Evolutionary conservation across 2,113 vertebrate genomes (phyloP), one percentile per base, ranked within the genome.

Genomic region (Mionectes macconnelli): DNA sequence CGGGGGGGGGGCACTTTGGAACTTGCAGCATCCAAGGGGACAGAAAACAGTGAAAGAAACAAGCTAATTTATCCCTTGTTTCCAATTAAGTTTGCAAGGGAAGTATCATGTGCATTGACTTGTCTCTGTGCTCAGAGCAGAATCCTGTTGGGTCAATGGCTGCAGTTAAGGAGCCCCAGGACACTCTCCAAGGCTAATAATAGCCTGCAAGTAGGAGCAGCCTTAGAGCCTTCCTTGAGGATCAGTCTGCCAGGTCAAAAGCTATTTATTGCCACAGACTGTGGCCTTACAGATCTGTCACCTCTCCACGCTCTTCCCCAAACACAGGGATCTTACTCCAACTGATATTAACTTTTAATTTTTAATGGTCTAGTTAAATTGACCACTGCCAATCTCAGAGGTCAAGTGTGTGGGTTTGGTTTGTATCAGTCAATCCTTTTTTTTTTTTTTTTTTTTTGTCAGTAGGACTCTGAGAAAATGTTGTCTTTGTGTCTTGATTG

Each of bases 141-240:
- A 66, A 2, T 50, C 42, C 47, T 35, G 4, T 45, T 42, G 78
- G 78, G 63, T 69, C 84, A 40, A 4, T 3, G 5, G 7, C 66
- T 62, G 55, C 25, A 12, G 57, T 28, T 39, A 52, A 83, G 39
- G 8, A 91, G 67, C 67, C 94, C 90, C 94, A 47, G 6, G 94
- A 4, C 47, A 57, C 62, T 25, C 53, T 85, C 28, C 35, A 16
- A 57, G 84, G 72, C 59, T 18, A 31, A 69, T 33, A 89, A 82
- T 7, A 44, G 19, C 59, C 72, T 77, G n/a, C 33, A 20, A 94
- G 56, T 35, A 66, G 45, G 21, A 73, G 81, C 70, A 68, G 24
- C 2, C n/a, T 27, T 1, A 7, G 25, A 47, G 55, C 15, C 8
- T 15, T 47, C 0, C 6, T 35, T 27, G 13, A 6, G 70, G 81